Base-by-base conservation (phyloP, 2,797 vertebrate genomes). In the Chrosomus eos region DNA sequence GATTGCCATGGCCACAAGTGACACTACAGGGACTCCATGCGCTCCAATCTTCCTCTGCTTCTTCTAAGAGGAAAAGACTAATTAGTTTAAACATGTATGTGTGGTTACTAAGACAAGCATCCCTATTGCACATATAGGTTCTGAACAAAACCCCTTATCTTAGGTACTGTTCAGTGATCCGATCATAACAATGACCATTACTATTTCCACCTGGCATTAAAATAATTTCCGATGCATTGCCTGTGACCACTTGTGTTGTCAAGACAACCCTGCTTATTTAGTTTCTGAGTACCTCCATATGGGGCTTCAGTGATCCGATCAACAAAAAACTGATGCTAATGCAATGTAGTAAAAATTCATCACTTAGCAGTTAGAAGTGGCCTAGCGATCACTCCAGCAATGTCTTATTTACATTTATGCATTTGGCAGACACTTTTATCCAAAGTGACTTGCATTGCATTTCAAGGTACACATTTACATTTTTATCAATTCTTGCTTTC, bases 11-110 rank as follows among this genome's bases (percentile, higher is more conserved):
- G 85, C 97, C 95, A 88, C 97, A 97, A 2, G 96, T 97, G 73
- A 93, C 95, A 1, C 94, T 96, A 87, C 97, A 99, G 10, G 97
- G 94, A 81, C 97, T 96, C 97, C 97, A 99, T 0, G 93, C 81
- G 13, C 96, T 97, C 97, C 97, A 98, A 67, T 97, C 96, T 2
- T 94, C 94, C 53, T 94, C 91, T 87, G 93, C 95, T 80, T 95
- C 95, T 89, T 97, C 97, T 97, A 92, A 81, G 45, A 43, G 74
- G 60, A 62, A n/a, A 72, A 5, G 0, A 40, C 33, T 21, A 43
- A 74, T 36, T n/a, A 23, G 73, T 67, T 55, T 62, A 66, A 33
- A 70, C n/a, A 43, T 28, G 13, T n/a, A n/a, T 73, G 13, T 38
- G 5, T 62, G 7, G n/a, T 9, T 33, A 0, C 3, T 1, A 3